Conservation (phyloP, 2,888 invertebrate species). For the Yponomeuta evonymella region DNA sequence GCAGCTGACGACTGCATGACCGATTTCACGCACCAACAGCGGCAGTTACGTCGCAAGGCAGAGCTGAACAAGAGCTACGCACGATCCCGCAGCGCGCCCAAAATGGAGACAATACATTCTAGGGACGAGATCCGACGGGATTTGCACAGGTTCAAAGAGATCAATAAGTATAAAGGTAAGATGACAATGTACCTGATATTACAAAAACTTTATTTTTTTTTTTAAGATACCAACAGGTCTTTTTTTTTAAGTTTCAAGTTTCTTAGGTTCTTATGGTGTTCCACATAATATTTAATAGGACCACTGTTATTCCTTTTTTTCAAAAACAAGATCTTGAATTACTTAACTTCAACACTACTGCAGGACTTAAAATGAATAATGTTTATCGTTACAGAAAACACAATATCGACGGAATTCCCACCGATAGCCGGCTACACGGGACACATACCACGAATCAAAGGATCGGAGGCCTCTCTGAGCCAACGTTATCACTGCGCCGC, state of each 20-base stretch:
- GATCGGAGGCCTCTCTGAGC: slow-evolving; percentile 81
- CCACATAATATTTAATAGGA: neutral
- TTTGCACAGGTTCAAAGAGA: slow-evolving; percentile 69
- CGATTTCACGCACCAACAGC: slow-evolving; percentile 69
- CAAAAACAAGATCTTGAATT: neutral
- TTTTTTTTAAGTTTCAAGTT: neutral
- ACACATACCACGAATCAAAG: slow-evolving; percentile 81
- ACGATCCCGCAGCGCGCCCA: slow-evolving; percentile 73
- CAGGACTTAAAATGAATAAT: neutral
- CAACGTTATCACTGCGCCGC: slow-evolving; percentile 81
- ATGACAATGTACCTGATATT: neutral
- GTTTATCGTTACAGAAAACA: slow-evolving; percentile 68
- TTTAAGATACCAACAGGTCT: too few species aligned
- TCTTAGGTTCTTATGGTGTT: neutral
- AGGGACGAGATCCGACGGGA: slow-evolving; percentile 72
- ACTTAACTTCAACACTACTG: neutral
- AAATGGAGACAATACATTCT: slow-evolving; percentile 73
- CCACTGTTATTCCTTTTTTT: neutral
- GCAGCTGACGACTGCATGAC: slow-evolving; percentile 78
- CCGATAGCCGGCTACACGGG: slow-evolving; percentile 85
- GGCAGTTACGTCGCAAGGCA: slow-evolving; percentile 54
- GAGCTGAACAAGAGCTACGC: slow-evolving; percentile 61
- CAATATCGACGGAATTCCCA: slow-evolving; percentile 80
- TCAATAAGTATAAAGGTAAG: slow-evolving; percentile 72
- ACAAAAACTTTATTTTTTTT: too few species aligned